Evolutionary conservation across 2,888 invertebrate species (phyloP), one percentile per base, ranked within the genome.

Genomic region (Eledona agricola): DNA sequence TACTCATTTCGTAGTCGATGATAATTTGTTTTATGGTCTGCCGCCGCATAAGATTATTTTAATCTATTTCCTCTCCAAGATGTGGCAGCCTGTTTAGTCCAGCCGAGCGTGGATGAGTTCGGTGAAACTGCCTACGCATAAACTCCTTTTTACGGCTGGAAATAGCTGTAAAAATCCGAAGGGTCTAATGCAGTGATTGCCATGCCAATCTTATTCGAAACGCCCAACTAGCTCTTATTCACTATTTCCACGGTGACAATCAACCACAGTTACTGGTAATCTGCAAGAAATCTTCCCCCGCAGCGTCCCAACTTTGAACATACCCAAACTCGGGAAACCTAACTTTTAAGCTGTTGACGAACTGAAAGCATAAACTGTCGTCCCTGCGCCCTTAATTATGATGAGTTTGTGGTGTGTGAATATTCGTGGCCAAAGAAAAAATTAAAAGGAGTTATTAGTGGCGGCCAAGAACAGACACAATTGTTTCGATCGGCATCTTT

Each of bases 11-110:
- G 57, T 51, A 59, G 58, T 60, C 60, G 65, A 67, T 63, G 67
- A 65, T 69, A 69, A 69, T 69, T 67, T 65, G 69, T 68, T 68
- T 69, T 66, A 68, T 68, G 69, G 64, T 69, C 67, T 62, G 59
- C 67, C 69, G 67, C 64, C 65, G 60, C 67, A 59, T 61, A 64
- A 67, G 67, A 69, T 69, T 69, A 64, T 67, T 65, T 67, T 66
- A 68, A 68, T 68, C 67, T 65, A 64, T 68, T 69, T 69, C 67
- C 67, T 66, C 67, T 57, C 50, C 38, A 52, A 58, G 59, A 59
- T 59, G 59, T 59, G 55, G 26, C 58, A 46, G 47, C 37, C 58
- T 47, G 50, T 42, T 47, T 42, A 45, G 55, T 46, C 54, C 51
- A 58, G 25, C 58, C 50, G 54, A 54, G 56, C 55, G 38, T 55